Percentiles rank a stretch among this genome's conserved stretches.
Evolutionary conservation across 2,797 vertebrate genomes (phyloP).

Genomic region (Chiloscyllium punctatum): DNA sequence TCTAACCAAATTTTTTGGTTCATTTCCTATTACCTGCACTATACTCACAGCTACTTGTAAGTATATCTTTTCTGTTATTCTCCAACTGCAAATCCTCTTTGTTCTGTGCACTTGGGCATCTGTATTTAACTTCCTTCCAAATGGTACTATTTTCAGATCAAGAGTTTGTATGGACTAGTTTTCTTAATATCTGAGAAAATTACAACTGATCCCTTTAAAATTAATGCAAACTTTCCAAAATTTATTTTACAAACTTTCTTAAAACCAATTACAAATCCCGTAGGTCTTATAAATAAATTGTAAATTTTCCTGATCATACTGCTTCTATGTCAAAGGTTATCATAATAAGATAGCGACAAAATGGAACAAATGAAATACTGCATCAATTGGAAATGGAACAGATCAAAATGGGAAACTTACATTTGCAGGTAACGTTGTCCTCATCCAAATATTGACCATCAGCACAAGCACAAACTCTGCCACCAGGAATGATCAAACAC

Average conservation of each 20-base stretch:
- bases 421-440: conserved; percentile 85
- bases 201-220: neutral
- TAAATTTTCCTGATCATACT: neutral
- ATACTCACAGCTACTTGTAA: too few relatives aligned
- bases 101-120: too few relatives aligned
- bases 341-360: neutral
- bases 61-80: too few relatives aligned
- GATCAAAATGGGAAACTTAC: conserved; percentile 60
- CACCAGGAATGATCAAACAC: conserved; percentile 89
- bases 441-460: conserved; percentile 91
- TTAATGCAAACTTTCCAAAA: neutral
- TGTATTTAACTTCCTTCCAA: neutral
- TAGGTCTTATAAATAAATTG: neutral
- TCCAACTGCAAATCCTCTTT: neutral
- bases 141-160: neutral
- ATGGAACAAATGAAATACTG: neutral
- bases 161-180: neutral
- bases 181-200: neutral
- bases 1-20: too few relatives aligned
- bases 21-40: too few relatives aligned
- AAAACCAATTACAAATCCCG: neutral
- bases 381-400: neutral
- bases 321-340: neutral
- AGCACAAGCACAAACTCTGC: conserved; percentile 90
- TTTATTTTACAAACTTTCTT: neutral